Conservation (phyloP, 2,888 invertebrate genomes). For the Octonoba sinensis region DNA sequence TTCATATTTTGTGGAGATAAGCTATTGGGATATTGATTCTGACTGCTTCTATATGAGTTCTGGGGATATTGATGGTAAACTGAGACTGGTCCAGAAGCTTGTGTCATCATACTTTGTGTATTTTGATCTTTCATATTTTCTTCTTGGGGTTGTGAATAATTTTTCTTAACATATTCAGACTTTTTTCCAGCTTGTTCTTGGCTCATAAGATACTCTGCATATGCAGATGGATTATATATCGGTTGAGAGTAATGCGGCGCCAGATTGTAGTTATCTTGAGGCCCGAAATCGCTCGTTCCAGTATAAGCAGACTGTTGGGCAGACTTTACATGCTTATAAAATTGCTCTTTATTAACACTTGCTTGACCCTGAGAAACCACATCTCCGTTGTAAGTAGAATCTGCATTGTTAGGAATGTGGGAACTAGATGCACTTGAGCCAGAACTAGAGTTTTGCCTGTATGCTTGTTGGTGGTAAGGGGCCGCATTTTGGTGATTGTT, state of each 20-base stretch:
- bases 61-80: slow-evolving; percentile 28
- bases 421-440: background rate
- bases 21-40: background rate
- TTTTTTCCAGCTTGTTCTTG: slow-evolving; percentile 12
- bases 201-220: slow-evolving; percentile 34
- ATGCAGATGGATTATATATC: slow-evolving; percentile 29
- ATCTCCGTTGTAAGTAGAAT: background rate
- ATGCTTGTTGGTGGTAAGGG: background rate
- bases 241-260: slow-evolving; percentile 32
- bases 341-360: slow-evolving; percentile 5
- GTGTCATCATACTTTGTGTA: slow-evolving; percentile 10
- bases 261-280: background rate
- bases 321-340: slow-evolving; percentile 9
- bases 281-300: too few relatives aligned
- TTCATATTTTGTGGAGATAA: slow-evolving; percentile 18
- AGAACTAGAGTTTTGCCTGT: background rate
- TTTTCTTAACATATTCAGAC: background rate
- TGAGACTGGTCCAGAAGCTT: slow-evolving; percentile 30
- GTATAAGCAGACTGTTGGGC: too few relatives aligned
- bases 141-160: slow-evolving; percentile 13
- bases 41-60: slow-evolving; percentile 13
- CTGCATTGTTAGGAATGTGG: background rate
- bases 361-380: background rate
- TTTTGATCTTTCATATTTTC: background rate
- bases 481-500: background rate